Evolutionary conservation across 2,888 invertebrate species (phyloP).

Genomic region (Aromia moschata): DNA sequence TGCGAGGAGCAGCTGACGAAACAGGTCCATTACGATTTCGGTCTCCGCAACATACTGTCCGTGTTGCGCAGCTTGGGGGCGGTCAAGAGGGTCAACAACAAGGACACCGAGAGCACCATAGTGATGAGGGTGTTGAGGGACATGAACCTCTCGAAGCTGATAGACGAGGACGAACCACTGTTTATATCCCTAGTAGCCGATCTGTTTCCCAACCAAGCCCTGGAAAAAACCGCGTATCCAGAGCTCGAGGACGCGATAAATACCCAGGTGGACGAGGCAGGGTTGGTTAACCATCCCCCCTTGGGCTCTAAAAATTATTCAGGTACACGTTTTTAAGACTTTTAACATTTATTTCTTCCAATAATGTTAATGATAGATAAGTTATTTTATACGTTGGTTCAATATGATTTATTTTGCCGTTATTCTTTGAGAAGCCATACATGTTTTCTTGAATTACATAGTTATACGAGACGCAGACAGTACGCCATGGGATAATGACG

Average conservation of each 20-base stretch:
- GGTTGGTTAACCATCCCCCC: conserved; percentile 90
- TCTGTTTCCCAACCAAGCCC: conserved; percentile 91
- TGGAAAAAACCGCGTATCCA: conserved; percentile 91
- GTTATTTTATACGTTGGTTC: too few species aligned
- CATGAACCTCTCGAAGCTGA: conserved; percentile 97
- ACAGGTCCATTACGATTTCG: conserved; percentile 98
- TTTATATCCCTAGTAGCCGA: conserved; percentile 96
- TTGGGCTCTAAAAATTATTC: conserved; percentile 95
- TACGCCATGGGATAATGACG: conserved; percentile 96
- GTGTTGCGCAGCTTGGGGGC: conserved; percentile 93
- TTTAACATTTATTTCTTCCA: too few species aligned
- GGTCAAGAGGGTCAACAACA: conserved; percentile 87
- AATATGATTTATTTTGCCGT: too few species aligned
- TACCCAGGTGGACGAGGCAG: conserved; percentile 81
- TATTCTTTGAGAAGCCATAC: too few species aligned
- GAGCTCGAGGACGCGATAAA: conserved; percentile 89
- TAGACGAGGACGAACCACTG: conserved; percentile 97
- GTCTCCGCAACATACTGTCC: conserved; percentile 92
- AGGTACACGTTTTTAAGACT: too few species aligned
- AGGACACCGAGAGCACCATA: conserved; percentile 94
- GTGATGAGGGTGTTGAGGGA: conserved; percentile 97
- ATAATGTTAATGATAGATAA: too few species aligned
- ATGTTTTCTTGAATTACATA: too few species aligned
- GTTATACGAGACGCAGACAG: conserved; percentile 94
- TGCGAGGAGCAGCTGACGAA: conserved; percentile 98